Percentiles rank a stretch among this genome's conserved stretches.
phyloP scores from a whole-genome alignment of 2,113 vertebrate species.

The Ornithorhynchus anatinus region DNA sequence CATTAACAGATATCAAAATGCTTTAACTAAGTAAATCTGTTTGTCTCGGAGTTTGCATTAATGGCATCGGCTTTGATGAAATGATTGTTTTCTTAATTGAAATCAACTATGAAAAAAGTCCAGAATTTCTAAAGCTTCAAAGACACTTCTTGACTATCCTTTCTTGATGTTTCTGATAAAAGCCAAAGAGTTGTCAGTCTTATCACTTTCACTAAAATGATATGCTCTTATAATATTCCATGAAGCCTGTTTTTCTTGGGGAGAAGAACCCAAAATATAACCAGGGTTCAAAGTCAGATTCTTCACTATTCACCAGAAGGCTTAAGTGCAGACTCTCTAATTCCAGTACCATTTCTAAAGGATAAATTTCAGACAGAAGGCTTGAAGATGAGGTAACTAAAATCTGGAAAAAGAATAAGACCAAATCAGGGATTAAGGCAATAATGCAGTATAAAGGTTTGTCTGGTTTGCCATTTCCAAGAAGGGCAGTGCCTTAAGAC shows the following conservation, averaged over 20 bases:
- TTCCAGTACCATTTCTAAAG: constrained; percentile 12
- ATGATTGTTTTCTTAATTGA: constrained; percentile 69
- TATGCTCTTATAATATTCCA: constrained; percentile 40
- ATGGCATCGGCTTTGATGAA: constrained; percentile 61
- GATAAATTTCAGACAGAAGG: not conserved
- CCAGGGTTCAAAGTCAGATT: not conserved
- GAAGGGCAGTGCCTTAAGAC: too few species aligned
- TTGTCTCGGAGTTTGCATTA: constrained; percentile 60
- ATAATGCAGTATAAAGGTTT: too few species aligned
- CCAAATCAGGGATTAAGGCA: too few species aligned
- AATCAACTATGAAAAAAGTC: constrained; percentile 43
- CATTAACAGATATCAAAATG: constrained; percentile 58
- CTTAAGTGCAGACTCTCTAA: not conserved
- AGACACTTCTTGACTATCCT: constrained; percentile 14
- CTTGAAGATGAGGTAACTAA: too few species aligned
- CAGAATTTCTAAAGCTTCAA: constrained; percentile 56
- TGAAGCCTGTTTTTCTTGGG: constrained; percentile 39
- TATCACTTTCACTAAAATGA: constrained; percentile 47
- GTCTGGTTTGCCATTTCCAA: too few species aligned
- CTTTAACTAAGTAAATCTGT: constrained; percentile 62
- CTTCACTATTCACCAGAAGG: not conserved
- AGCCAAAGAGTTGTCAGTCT: constrained; percentile 60
- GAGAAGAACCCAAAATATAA: constrained; percentile 45
- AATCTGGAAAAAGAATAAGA: too few species aligned
- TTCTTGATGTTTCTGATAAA: constrained; percentile 45